Evolutionary conservation across 2,797 vertebrate species (phyloP).

Genomic region (Pangasius larnaudii): DNA sequence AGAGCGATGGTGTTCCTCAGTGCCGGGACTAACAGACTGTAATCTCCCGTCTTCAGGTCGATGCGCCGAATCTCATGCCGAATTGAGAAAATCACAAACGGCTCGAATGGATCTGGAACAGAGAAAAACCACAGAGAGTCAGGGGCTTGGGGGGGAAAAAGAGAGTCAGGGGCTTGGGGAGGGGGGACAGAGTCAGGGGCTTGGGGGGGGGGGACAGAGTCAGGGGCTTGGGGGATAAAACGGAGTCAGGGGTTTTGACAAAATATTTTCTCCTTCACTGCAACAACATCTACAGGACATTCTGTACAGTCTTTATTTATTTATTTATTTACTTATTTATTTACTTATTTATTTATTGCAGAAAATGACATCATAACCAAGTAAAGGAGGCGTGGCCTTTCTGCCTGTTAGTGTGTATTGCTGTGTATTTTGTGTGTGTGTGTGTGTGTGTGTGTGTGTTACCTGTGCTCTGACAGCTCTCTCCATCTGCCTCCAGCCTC

Average conservation of each 20-base stretch:
- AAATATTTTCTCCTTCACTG: not conserved
- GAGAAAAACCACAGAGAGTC: not conserved
- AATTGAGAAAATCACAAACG: conserved; percentile 88
- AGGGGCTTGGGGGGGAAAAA: conserved; percentile 17
- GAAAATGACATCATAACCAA: not conserved
- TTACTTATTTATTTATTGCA: not conserved
- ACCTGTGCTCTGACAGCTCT: conserved; percentile 82
- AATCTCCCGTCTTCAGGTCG: conserved; percentile 84
- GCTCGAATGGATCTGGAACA: conserved; percentile 82
- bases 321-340: not conserved
- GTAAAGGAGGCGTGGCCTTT: not conserved
- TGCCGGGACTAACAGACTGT: conserved; percentile 83
- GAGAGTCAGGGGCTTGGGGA: too few species aligned
- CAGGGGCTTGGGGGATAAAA: too few species aligned
- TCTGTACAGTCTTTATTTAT: too few species aligned
- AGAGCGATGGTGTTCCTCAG: conserved; percentile 86
- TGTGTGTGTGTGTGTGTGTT: conserved; percentile 38
- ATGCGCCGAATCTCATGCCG: conserved; percentile 87
- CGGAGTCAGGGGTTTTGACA: too few species aligned
- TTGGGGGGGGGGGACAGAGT: not conserved
- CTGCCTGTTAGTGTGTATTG: not conserved
- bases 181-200: too few species aligned
- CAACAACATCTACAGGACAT: not conserved
- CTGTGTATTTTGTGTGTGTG: not conserved
- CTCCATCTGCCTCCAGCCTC: conserved; percentile 80